Percentiles rank a stretch among this genome's conserved stretches.
Evolutionary conservation across 2,888 invertebrate species (phyloP).

Genomic region (Tinea trinotella): DNA sequence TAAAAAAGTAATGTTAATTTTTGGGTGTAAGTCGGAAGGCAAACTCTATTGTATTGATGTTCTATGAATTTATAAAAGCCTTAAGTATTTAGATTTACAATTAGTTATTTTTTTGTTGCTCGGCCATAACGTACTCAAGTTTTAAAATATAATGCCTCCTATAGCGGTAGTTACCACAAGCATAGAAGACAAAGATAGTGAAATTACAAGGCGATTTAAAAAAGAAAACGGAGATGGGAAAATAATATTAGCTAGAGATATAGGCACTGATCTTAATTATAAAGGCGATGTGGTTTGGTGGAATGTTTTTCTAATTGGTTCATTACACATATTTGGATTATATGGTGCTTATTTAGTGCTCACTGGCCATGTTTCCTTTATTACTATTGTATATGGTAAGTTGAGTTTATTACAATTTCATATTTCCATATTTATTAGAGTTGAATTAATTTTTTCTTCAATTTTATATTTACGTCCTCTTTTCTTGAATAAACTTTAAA

Average conservation of each 20-base stretch:
- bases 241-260: conserved; percentile 35
- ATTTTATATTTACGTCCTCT: no score
- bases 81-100: not conserved
- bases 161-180: not conserved
- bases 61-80: conserved; percentile 1
- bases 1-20: conserved; percentile 4
- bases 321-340: conserved; percentile 62
- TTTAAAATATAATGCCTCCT: conserved; percentile 2
- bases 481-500: no score
- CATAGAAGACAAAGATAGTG: not conserved
- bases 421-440: not conserved
- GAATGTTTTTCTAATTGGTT: conserved; percentile 72
- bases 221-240: not conserved
- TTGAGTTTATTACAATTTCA: not conserved
- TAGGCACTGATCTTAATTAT: conserved; percentile 60
- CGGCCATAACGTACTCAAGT: not conserved
- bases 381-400: conserved; percentile 41
- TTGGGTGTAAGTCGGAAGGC: not conserved
- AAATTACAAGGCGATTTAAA: not conserved
- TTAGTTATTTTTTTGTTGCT: conserved; percentile 1
- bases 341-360: conserved; percentile 50
- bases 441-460: no score
- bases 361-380: conserved; percentile 31
- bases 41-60: not conserved
- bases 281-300: conserved; percentile 73